Base-by-base conservation (phyloP, 2,888 invertebrate genomes). In the Gastrophysa polygoni region DNA sequence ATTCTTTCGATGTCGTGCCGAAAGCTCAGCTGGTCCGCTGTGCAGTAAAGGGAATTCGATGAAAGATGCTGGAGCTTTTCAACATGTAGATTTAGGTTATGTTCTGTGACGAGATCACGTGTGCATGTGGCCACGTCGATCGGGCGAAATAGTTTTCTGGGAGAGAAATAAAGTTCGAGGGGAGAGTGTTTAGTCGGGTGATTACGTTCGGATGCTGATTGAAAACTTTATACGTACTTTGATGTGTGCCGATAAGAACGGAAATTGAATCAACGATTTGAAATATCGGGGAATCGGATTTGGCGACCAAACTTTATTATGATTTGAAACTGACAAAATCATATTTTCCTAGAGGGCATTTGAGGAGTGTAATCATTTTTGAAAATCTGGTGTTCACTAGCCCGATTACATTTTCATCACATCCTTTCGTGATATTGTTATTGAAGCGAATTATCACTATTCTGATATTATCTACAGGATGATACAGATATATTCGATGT, bases 41-140 rank as follows among this genome's bases (percentile, higher is more conserved):
- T 54, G 58, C 60, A 63, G 69, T 72, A 72, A 75, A 75, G 70
- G 70, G 71, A 67, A 70, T 71, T 72, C 73, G 73, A 73, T 73
- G 73, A 73, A 74, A 72, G 70, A 71, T 68, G 68, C 70, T 68
- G 61, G 65, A 71, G 72, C 73, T 73, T 74, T 74, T 73, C 71
- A 72, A 73, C 71, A 73, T 74, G 73, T 71, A 72, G 73, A 76
- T 74, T 75, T 75, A 72, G 74, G 74, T 75, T 74, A 72, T 68
- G 71, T 73, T 69, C 68, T 63, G 63, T 59, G 66, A 52, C 64
- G 38, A 14, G 66, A 72, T 71, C 71, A 73, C 73, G 73, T 68
- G 73, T 68, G 66, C 57, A 59, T 58, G 57, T 56, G 61, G 65
- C 57, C 49, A 51, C 46, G 52, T 59, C 38, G 38, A 38, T 38